Evolutionary conservation across 2,797 vertebrate genomes (phyloP), one percentile per base, ranked within the genome.

Genomic region (Urophycis tenuis): DNA sequence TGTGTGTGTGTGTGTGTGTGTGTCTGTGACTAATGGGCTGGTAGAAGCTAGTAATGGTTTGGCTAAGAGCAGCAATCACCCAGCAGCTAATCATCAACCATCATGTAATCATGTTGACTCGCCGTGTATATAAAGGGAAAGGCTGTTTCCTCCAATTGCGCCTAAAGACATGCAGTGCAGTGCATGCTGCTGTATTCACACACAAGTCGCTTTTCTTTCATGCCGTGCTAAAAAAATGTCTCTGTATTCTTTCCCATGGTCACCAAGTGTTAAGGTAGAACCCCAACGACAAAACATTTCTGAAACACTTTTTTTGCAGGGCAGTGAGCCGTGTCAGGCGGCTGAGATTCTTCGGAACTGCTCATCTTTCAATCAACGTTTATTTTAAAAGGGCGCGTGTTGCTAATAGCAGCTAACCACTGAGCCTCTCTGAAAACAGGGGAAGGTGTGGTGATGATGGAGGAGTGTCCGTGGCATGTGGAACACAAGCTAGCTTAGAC

Each of bases 1-100:
- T 35, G 53, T 14, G 33, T 36, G 74, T 29, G 15, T 30, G n/a
- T 67, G 49, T 67, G 49, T 25, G 53, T 67, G 49, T 36, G 53
- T 35, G 74, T 15, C 25, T 32, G 39, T 35, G 49, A 22, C 32
- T 41, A 49, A 45, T 67, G 45, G 31, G 74, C 29, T 70, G 30
- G 67, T 60, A 60, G 53, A 17, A 29, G 60, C 60, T 67, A 67
- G 60, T 64, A 64, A 64, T 64, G 53, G 53, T 64, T 64, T 64
- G 53, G 53, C 53, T 64, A 53, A 53, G 49, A 53, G 49, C 49
- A 53, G 49, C 49, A 53, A 53, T 53, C 49, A 53, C 49, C 19
- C 36, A 34, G 32, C 71, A 30, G 19, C 36, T n/a, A 73, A 33
- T 32, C 33, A 73, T 19, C 19, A 33, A 73, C 71, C 32, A 8